Evolutionary conservation across 2,888 invertebrate genomes (phyloP), one percentile per base, ranked within the genome.

Genomic region (Cyclophora punctaria): DNA sequence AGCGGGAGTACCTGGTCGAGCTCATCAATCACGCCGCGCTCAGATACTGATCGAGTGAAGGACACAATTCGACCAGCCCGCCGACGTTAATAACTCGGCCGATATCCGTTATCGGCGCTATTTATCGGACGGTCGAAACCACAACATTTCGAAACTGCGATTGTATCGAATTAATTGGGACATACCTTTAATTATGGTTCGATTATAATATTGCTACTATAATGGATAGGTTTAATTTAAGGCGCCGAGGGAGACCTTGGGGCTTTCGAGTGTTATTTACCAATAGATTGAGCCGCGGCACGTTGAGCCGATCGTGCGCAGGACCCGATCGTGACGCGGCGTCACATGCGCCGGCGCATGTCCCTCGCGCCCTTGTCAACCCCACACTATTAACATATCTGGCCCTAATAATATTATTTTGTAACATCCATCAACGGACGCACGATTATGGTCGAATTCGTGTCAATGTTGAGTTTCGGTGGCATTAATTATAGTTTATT

Each of bases 101-200:
- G 62, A 59, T 67, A 58, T 63, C 62, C 57, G 67, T 72, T 78
- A 83, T 80, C 83, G 67, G 63, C 67, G 64, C 72, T 67, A 82
- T 77, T 76, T 68, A 83, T 80, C 78, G 71, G 48, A 47, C 48
- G 57, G 64, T 58, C 59, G 64, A 64, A 69, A 75, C 74, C 71
- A 63, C 72, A 72, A 62, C 53, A 69, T 82, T 83, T 81, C 81
- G 71, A 71, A 77, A 83, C 63, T 62, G 55, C 56, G 57, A 60
- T 67, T 67, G 65, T 76, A 77, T 79, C 75, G 63, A 63, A 71
- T 77, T 78, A 81, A 80, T 80, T 77, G 71, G 77, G 64, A 73
- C 79, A 77, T 68, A 70, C 66, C 67, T 77, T 75, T 77, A 82
- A 81, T 81, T 79, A 77, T 71, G 67, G 59, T 50, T 50, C 55